Percentiles rank a stretch among this genome's conserved stretches.
These are phyloP conservation scores for Sebastes jordani DNA, from an alignment of 2,797 vertebrate species.

Conservation along the genomic window DNA sequence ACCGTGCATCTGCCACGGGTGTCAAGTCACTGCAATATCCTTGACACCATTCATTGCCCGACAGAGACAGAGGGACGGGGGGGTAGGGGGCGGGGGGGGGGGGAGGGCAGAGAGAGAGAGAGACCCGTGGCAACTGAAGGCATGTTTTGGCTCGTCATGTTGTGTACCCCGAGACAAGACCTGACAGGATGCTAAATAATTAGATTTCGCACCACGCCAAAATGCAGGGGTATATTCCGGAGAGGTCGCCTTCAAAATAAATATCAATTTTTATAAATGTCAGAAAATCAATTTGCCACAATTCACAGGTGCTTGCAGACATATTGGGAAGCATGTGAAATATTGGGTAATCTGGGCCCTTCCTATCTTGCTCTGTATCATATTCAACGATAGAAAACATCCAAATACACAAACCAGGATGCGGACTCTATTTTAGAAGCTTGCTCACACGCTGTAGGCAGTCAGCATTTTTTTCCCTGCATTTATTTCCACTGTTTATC, in stretches of 20 bases:
- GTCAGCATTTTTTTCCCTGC: conserved; percentile 9
- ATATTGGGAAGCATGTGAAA: conserved; percentile 4
- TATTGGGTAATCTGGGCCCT: background rate
- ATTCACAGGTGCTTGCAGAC: conserved; percentile 44
- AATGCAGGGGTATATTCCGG: conserved; percentile 35
- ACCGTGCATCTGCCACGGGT: conserved; percentile 55
- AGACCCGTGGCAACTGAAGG: conserved; percentile 28
- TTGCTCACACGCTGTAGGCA: conserved; percentile 13
- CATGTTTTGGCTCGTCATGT: conserved; percentile 51
- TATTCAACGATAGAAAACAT: background rate
- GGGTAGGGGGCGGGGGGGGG: background rate
- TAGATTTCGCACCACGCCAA: conserved; percentile 59
- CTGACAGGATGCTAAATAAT: conserved; percentile 69
- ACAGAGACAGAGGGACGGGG: conserved; percentile 1
- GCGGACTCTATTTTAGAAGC: background rate
- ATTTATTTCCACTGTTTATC: conserved; percentile 33
- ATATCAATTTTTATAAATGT: conserved; percentile 37
- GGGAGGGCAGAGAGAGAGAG: background rate
- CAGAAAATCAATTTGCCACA: conserved; percentile 56
- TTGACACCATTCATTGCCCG: conserved; percentile 50
- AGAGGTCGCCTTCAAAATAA: conserved; percentile 41
- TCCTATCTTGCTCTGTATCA: background rate
- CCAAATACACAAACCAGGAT: conserved; percentile 6
- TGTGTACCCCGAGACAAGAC: conserved; percentile 41
- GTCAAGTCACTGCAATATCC: conserved; percentile 61